A percentile compares a stretch with the other conserved stretches of the same genome.
These are phyloP conservation scores for Dromiciops gliroides DNA, from an alignment of 2,113 vertebrate species.

Conservation along the genomic window DNA sequence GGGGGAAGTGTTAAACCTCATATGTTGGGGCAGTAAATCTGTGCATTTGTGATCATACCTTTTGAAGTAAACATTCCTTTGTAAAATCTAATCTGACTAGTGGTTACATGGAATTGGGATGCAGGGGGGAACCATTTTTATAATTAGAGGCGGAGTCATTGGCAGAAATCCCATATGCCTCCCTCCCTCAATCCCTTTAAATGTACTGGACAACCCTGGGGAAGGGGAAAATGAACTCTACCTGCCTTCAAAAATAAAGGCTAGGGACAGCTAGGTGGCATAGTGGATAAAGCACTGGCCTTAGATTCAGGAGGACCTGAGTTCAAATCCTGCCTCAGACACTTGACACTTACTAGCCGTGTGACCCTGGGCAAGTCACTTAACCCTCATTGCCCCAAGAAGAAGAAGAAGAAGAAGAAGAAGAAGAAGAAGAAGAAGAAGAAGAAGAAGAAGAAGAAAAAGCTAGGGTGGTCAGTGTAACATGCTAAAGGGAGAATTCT, in stretches of 20 bases:
- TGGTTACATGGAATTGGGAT: not conserved
- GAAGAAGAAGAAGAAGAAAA: no score
- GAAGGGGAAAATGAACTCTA: not conserved
- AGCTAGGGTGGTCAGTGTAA: not conserved
- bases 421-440: no score
- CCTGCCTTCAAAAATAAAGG: not conserved
- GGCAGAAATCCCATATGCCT: not conserved
- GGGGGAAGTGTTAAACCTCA: not conserved
- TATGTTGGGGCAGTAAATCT: not conserved
- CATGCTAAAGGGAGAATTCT: not conserved
- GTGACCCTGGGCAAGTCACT: no score
- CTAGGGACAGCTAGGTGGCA: no score
- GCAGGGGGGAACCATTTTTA: not conserved
- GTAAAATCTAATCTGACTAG: not conserved
- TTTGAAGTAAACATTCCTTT: not conserved
- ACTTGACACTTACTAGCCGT: no score
- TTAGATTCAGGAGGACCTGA: no score
- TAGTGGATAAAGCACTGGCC: no score
- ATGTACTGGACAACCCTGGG: not conserved
- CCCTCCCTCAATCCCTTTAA: not conserved
- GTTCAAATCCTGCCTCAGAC: no score
- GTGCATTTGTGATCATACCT: not conserved
- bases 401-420: no score
- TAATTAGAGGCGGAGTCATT: not conserved
- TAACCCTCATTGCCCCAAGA: no score